These are phyloP conservation scores for Eristalis arbustorum DNA, from an alignment of 2,888 invertebrate genomes.

Conservation along the genomic window DNA sequence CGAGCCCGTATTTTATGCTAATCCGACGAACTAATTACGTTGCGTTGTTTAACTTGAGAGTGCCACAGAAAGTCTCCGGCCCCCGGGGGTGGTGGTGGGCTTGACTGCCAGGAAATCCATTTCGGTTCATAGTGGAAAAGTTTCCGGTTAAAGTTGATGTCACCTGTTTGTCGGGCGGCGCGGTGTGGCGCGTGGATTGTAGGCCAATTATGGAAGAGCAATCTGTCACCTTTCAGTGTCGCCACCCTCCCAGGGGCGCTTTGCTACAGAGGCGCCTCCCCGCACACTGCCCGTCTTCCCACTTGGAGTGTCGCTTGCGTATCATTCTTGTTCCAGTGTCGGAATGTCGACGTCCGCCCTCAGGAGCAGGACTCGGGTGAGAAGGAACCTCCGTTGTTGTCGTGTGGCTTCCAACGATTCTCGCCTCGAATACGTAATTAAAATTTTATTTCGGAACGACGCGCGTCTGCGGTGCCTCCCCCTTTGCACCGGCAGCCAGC, in stretches of 20 bases:
- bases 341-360: neutral
- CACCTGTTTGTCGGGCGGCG: conserved; percentile 38
- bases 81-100: neutral
- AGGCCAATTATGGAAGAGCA: conserved; percentile 56
- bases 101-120: conserved; percentile 30
- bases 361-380: neutral
- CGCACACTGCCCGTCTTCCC: conserved; percentile 11
- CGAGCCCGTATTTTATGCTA: conserved; percentile 65
- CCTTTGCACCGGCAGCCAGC: neutral
- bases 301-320: conserved; percentile 48
- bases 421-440: conserved; percentile 56
- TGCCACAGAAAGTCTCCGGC: neutral
- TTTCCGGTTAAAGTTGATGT: conserved; percentile 55
- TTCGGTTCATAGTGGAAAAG: conserved; percentile 64
- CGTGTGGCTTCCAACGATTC: conserved; percentile 46
- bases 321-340: neutral
- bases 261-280: neutral
- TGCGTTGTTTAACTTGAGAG: conserved; percentile 56
- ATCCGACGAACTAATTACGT: conserved; percentile 66
- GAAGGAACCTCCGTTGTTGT: neutral
- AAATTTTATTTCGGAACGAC: conserved; percentile 50
- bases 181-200: conserved; percentile 2
- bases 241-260: conserved; percentile 43
- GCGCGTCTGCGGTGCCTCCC: neutral
- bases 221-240: conserved; percentile 67